Evolutionary conservation across 2,888 invertebrate species (phyloP).

Genomic region (Tetrapedia diversipes): DNA sequence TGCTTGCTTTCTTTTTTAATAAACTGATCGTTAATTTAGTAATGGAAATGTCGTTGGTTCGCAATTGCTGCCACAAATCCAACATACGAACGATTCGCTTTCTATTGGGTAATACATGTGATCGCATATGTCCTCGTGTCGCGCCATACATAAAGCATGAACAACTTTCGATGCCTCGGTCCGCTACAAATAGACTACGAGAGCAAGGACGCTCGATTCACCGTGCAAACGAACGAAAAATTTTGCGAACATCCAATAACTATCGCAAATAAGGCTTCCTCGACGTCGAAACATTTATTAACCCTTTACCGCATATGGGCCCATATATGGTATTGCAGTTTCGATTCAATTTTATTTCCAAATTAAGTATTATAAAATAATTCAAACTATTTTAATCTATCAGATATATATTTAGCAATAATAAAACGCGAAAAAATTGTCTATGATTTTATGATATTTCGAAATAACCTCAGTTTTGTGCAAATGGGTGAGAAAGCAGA

Average conservation of each 20-base stretch:
- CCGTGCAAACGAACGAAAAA: background rate
- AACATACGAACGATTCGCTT: conserved; percentile 59
- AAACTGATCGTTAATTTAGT: background rate
- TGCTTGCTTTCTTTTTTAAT: background rate
- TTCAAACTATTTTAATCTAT: too few species aligned
- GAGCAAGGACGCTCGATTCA: conserved; percentile 26
- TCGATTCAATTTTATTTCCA: too few species aligned
- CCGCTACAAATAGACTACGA: conserved; percentile 54
- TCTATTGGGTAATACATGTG: conserved; percentile 75
- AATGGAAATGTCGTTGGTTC: conserved; percentile 2
- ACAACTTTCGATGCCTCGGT: conserved; percentile 72
- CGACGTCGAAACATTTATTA: background rate
- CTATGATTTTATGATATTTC: too few species aligned
- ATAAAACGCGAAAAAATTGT: too few species aligned
- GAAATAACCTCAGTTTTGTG: too few species aligned
- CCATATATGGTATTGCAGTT: too few species aligned
- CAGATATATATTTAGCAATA: too few species aligned
- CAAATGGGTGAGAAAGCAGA: too few species aligned
- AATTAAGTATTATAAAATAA: too few species aligned
- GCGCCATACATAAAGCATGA: conserved; percentile 74
- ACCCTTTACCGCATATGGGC: too few species aligned
- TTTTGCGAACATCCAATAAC: background rate
- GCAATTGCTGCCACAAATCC: conserved; percentile 33
- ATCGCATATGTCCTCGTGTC: conserved; percentile 66
- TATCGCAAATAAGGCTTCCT: too few species aligned